Conservation (phyloP, 1,140 invertebrate species). For the Tetramorium alpestre region DNA sequence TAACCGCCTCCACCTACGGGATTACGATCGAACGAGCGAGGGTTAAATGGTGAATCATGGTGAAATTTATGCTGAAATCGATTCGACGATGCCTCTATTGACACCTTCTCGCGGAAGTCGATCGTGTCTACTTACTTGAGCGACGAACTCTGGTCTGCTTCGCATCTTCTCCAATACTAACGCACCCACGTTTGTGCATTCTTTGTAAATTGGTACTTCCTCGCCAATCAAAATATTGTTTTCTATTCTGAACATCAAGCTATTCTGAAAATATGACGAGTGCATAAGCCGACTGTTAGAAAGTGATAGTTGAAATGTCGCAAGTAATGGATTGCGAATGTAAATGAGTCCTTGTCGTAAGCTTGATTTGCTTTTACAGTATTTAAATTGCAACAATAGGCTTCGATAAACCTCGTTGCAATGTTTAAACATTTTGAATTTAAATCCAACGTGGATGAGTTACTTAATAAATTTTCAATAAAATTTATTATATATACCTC, state of each 20-base stretch:
- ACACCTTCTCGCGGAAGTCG: neutral
- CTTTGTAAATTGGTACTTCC: conserved; percentile 23
- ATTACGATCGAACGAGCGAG: conserved; percentile 4
- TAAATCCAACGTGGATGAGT: neutral
- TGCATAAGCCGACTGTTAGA: neutral
- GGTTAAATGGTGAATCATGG: conserved; percentile 6
- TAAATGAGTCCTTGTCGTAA: neutral
- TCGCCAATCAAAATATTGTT: conserved; percentile 54
- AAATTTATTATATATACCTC: neutral
- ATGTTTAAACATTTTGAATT: neutral
- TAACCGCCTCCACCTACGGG: conserved; percentile 48
- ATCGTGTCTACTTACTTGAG: conserved; percentile 57
- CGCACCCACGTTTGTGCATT: conserved; percentile 53
- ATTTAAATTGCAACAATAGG: neutral
- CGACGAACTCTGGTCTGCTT: conserved; percentile 38
- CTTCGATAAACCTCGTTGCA: neutral
- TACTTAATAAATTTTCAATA: neutral
- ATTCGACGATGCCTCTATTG: conserved; percentile 2
- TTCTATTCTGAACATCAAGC: conserved; percentile 33
- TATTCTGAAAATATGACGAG: neutral
- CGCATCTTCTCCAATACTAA: conserved; percentile 53
- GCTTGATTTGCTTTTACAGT: neutral
- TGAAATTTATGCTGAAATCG: conserved; percentile 36
- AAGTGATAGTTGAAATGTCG: neutral
- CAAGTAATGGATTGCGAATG: neutral